Evolutionary conservation across 2,888 invertebrate species (phyloP), one percentile per base, ranked within the genome.

Genomic region (Drosophila parthenogenetica): DNA sequence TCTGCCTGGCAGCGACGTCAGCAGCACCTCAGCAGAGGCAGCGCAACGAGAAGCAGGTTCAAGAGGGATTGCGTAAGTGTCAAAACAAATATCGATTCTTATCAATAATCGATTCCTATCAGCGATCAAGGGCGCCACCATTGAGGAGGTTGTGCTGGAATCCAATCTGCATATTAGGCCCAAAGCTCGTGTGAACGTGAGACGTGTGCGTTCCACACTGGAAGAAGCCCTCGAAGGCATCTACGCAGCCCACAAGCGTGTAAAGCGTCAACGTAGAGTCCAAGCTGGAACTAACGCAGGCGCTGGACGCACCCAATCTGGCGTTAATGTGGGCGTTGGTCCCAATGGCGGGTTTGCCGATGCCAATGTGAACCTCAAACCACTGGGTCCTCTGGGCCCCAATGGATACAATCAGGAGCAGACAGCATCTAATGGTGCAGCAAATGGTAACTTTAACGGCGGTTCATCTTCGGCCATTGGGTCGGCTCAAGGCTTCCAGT

Each of bases 81-180:
- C 13, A 11, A 42, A 40, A 43, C 19, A 2, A 45, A 19, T 8
- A 45, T 55, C 32, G 11, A 73, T 59, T 25, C 17, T 16, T 17
- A 69, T 53, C 55, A 7, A 53, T 48, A 17, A 42, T 55, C 39
- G 14, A 65, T 65, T 25, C 16, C 16, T 7, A 51, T 37, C 62
- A 91, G 91, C 88, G 17, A 64, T 77, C 4, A 78, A 80, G 68
- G 91, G 90, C 17, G 80, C 87, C 14, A 85, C 90, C 11, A 85
- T 92, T 67, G 93, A 93, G 80, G 93, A 93, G 87, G 93, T 93
- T n/a, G 92, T 93, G 3, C 93, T 93, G 2, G 93, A 93, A 77
- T 93, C 93, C 2, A 92, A 92, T 35, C 85, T 93, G 40, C 91
- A 92, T 39, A 93, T 93, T 16, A 91, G 91, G 62, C 91, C 92